Percentiles rank a stretch among this genome's conserved stretches.
Conservation (phyloP, 2,797 vertebrate genomes). For the Falco naumanni region DNA sequence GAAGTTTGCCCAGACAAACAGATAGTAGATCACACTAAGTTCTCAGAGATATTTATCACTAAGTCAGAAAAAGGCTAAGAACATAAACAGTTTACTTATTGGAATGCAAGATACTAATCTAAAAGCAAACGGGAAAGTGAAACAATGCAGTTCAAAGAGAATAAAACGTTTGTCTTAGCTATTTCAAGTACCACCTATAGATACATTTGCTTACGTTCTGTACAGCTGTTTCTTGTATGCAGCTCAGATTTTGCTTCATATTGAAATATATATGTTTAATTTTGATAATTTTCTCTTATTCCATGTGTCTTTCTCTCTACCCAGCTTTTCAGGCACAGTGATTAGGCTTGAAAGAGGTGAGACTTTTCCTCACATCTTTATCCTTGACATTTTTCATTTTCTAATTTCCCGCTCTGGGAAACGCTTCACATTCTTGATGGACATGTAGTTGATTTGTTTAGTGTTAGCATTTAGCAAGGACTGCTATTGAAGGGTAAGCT, state of each 20-base stretch:
- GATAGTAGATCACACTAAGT: neutral
- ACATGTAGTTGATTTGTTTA: neutral
- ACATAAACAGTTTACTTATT: neutral
- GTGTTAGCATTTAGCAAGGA: neutral
- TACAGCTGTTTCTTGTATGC: neutral
- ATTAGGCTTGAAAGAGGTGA: neutral
- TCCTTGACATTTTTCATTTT: neutral
- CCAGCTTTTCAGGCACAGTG: neutral
- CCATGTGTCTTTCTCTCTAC: neutral
- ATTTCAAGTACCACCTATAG: neutral
- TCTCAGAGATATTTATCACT: neutral
- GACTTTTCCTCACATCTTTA: neutral
- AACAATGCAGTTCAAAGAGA: neutral
- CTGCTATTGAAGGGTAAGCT: neutral
- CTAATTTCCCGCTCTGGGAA: neutral
- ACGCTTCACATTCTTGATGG: neutral
- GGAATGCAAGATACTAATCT: neutral
- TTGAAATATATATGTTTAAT: neutral
- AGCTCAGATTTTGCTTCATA: neutral
- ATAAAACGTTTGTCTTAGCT: neutral
- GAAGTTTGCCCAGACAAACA: slow-evolving; percentile 1
- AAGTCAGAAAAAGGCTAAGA: neutral
- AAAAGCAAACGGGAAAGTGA: neutral
- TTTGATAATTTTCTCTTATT: neutral
- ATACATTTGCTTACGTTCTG: neutral